These are phyloP conservation scores for Stegodyphus mimosarum DNA, from an alignment of 1,140 invertebrate species.

Conservation along the genomic window DNA sequence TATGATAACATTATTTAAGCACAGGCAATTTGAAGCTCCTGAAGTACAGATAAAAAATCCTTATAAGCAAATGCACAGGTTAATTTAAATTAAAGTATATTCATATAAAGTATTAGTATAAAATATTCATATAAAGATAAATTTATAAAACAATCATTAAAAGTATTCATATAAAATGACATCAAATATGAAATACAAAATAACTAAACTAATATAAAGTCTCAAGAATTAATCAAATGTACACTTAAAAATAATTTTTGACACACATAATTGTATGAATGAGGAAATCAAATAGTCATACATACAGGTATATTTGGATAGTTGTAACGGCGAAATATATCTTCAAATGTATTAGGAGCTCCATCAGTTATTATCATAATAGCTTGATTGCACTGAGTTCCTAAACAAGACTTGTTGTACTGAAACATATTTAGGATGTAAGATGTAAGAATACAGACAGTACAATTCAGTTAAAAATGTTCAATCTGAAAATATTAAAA, in stretches of 20 bases:
- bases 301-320: constrained; percentile 76
- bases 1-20: too few relatives aligned
- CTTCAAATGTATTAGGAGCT: constrained; percentile 91
- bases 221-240: not conserved
- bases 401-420: constrained; percentile 71
- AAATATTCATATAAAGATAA: too few relatives aligned
- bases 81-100: too few relatives aligned
- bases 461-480: not conserved
- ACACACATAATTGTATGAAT: not conserved
- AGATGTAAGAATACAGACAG: not conserved
- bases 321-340: constrained; percentile 91
- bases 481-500: not conserved
- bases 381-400: constrained; percentile 93
- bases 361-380: constrained; percentile 99
- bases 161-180: not conserved
- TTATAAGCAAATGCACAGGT: too few relatives aligned
- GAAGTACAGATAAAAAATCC: too few relatives aligned
- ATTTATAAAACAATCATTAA: too few relatives aligned
- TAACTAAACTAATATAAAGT: not conserved
- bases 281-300: not conserved
- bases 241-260: not conserved
- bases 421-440: constrained; percentile 2
- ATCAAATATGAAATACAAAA: not conserved
- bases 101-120: too few relatives aligned
- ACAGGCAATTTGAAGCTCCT: too few relatives aligned